These are phyloP conservation scores for Dicaeum eximium DNA, from an alignment of 2,113 vertebrate species.

Conservation along the genomic window DNA sequence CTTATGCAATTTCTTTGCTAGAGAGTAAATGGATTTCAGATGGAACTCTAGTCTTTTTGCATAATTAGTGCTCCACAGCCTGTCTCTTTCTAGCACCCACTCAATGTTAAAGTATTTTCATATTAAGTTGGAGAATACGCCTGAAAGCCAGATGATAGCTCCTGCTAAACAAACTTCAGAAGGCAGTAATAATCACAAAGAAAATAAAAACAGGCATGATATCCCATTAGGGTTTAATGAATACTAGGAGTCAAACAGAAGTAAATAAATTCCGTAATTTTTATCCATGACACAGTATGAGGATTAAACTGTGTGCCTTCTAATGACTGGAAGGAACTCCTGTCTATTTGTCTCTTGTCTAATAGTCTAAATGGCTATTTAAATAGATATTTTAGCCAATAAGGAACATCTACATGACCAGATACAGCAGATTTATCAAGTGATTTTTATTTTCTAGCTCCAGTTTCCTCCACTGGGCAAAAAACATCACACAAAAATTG, in stretches of 20 bases:
- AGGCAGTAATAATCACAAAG: neutral
- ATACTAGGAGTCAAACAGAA: neutral
- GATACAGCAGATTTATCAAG: neutral
- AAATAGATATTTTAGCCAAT: neutral
- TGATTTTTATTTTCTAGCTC: neutral
- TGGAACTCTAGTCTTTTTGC: neutral
- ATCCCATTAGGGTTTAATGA: neutral
- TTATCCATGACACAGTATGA: neutral
- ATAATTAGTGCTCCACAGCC: neutral
- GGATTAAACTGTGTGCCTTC: neutral
- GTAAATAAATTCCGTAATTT: neutral
- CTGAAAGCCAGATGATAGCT: neutral
- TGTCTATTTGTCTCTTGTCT: too few species aligned
- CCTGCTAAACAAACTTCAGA: neutral
- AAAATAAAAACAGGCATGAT: neutral
- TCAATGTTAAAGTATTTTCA: neutral
- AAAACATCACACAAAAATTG: neutral
- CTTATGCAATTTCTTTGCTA: neutral
- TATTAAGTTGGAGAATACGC: neutral
- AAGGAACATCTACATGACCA: neutral
- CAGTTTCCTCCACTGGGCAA: neutral
- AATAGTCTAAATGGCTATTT: neutral
- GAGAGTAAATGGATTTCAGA: neutral
- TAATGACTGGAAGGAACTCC: neutral
- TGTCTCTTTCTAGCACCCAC: neutral